phyloP scores from a whole-genome alignment of 2,797 vertebrate genomes.

The Anisognathus igniventris region DNA sequence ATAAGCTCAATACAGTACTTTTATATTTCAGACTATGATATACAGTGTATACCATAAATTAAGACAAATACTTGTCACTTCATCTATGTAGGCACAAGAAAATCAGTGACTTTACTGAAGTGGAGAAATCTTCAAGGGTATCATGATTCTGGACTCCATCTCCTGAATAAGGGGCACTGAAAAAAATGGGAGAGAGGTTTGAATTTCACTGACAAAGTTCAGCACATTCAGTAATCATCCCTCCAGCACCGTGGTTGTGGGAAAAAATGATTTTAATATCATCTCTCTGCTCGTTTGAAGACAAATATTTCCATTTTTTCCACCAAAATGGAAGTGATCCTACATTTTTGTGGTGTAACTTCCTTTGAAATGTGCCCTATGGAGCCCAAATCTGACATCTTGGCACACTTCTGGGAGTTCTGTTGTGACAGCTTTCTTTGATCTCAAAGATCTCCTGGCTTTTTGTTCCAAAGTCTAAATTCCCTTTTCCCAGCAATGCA shows the following conservation, averaged over 20 bases:
- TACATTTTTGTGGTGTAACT: not conserved
- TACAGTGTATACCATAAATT: slow-evolving; percentile 61
- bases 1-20: slow-evolving; percentile 73
- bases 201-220: not conserved
- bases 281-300: not conserved
- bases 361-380: not conserved
- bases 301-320: not conserved
- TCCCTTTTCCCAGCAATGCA: not conserved
- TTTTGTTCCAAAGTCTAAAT: not conserved
- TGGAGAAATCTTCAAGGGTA: slow-evolving; percentile 92
- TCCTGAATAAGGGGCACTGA: slow-evolving; percentile 97
- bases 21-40: slow-evolving; percentile 68
- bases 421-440: slow-evolving; percentile 5
- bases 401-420: not conserved
- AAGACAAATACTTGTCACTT: slow-evolving; percentile 67
- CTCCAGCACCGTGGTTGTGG: not conserved
- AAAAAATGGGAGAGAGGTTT: not conserved
- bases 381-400: not conserved
- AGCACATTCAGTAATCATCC: not conserved
- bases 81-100: slow-evolving; percentile 62
- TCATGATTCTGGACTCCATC: slow-evolving; percentile 99
- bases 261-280: not conserved
- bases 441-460: not conserved
- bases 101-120: slow-evolving; percentile 80
- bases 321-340: not conserved